Base-by-base conservation (phyloP, 37 sponge, comb jelly and placozoan species). In the Aphrocallistes beatrix region DNA sequence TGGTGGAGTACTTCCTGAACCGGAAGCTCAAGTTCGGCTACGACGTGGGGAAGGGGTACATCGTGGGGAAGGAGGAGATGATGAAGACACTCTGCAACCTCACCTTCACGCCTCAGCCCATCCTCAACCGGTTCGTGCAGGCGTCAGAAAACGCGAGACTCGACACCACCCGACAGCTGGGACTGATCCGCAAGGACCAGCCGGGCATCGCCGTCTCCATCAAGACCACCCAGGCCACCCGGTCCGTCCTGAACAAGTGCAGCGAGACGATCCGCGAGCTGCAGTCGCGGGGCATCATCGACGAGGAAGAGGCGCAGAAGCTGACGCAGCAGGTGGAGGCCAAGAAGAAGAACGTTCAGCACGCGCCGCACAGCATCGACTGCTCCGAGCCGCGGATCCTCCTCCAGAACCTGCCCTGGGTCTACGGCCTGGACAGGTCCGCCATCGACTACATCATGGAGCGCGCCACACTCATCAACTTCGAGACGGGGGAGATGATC, bases 1-100 rank as follows among this genome's bases (percentile, higher is more conserved):
- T 92, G 50, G 83, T 96, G 23, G 91, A 89, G 37, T 40, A 86
- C 82, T 82, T 90, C 36, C 86, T 91, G 36, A 87, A 93, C 83
- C 81, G 87, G 0, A 51, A 60, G 1, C 88, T 96, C 8, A 81
- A 86, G 37, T 83, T 91, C 51, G 96, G 96, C 85, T 96, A 96
- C 51, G 93, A 91, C 83, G 88, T 96, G 38, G 96, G 96, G 9
- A 90, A 89, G 39, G 96, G 91, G 0, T 96, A 91, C 75, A 89
- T 96, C 32, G 83, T 90, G 0, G 96, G 89, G 0, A 89, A 92
- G 38, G 96, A 96, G 32, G 96, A 96, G 50, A 85, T 96, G 50
- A 85, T 92, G 51, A 84, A 89, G 69, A 89, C 89, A 13, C 88
- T 93, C 84, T 92, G 89, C 39, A 83, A 92, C 21, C 37, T 96